phyloP scores from a whole-genome alignment of 2,888 invertebrate genomes.

The Philaethria dido region DNA sequence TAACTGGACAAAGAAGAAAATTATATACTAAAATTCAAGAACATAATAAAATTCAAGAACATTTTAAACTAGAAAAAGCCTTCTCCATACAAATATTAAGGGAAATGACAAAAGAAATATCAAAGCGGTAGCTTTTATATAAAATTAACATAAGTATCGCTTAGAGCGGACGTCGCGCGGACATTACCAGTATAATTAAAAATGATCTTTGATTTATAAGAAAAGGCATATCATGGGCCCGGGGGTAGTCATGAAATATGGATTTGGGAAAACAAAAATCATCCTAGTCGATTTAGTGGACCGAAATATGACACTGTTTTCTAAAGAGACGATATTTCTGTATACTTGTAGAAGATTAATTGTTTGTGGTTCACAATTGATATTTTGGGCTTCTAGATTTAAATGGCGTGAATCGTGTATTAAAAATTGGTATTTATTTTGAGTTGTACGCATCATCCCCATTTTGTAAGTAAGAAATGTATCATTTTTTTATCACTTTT shows the following conservation, averaged over 20 bases:
- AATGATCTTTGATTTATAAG: slow-evolving; percentile 48
- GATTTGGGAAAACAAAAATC: slow-evolving; percentile 52
- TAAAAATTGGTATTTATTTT: too few relatives aligned
- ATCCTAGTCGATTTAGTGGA: slow-evolving; percentile 32
- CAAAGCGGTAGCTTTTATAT: slow-evolving; percentile 72
- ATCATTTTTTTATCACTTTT: too few relatives aligned
- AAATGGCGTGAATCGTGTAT: too few relatives aligned
- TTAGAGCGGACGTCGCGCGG: slow-evolving; percentile 43
- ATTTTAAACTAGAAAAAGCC: slow-evolving; percentile 44
- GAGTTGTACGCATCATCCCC: too few relatives aligned
- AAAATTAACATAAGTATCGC: slow-evolving; percentile 70
- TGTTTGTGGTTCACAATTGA: not conserved
- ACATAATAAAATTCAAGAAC: too few relatives aligned
- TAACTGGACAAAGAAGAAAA: too few relatives aligned
- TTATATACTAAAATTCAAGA: too few relatives aligned
- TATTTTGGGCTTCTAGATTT: not conserved
- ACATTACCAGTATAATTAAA: slow-evolving; percentile 53
- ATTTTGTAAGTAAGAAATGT: too few relatives aligned
- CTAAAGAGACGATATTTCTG: slow-evolving; percentile 14
- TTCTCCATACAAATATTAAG: slow-evolving; percentile 49
- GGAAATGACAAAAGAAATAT: slow-evolving; percentile 62
- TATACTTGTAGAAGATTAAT: slow-evolving; percentile 1
- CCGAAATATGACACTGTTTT: slow-evolving; percentile 33
- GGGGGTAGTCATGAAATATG: slow-evolving; percentile 64
- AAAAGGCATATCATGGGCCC: slow-evolving; percentile 48